These are phyloP conservation scores for Willisornis vidua DNA, from an alignment of 2,113 vertebrate species.

Conservation along the genomic window DNA sequence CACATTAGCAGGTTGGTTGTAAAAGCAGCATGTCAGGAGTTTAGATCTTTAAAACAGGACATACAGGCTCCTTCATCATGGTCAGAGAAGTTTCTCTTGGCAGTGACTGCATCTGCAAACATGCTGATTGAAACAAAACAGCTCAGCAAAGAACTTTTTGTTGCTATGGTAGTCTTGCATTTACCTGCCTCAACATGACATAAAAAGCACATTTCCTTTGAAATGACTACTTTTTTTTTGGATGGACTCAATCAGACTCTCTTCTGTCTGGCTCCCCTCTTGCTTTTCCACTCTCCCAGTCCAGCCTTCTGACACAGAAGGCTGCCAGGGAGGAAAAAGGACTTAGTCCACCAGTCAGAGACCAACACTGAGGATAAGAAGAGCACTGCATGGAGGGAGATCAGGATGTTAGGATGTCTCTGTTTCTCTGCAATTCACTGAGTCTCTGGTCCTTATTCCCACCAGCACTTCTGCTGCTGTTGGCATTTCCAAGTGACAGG, in stretches of 20 bases:
- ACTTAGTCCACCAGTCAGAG: not conserved
- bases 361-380: not conserved
- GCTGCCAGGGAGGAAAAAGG: not conserved
- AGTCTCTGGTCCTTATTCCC: not conserved
- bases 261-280: not conserved
- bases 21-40: not conserved
- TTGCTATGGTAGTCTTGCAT: not conserved
- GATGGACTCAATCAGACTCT: not conserved
- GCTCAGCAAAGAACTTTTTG: not conserved
- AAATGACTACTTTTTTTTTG: not conserved
- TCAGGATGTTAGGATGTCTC: not conserved
- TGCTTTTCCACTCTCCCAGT: not conserved
- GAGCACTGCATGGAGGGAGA: not conserved
- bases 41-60: not conserved
- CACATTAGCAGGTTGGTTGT: not conserved
- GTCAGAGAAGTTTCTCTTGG: not conserved
- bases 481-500: accelerated
- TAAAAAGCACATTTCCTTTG: not conserved
- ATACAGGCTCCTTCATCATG: accelerated
- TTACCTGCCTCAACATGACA: not conserved
- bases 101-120: not conserved
- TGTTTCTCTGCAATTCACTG: not conserved
- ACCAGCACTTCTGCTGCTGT: not conserved
- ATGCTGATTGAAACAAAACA: not conserved
- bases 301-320: not conserved